Evolutionary conservation across 2,888 invertebrate genomes (phyloP).

Genomic region (Deroplatys truncata): DNA sequence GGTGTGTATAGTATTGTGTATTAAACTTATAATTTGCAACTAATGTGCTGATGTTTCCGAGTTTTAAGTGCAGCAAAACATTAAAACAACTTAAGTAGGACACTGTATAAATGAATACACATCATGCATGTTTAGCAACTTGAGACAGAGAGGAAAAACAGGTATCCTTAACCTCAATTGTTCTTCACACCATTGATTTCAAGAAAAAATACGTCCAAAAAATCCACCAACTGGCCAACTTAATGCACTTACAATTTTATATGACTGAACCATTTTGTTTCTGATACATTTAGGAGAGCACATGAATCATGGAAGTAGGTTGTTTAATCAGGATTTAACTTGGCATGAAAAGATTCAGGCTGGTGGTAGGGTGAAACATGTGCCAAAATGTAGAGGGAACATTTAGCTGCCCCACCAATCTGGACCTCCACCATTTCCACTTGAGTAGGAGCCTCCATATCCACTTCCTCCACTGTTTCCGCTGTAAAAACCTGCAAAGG

Average conservation of each 20-base stretch:
- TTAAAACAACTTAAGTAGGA: background rate
- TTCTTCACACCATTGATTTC: background rate
- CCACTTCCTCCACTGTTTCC: slow-evolving; percentile 49
- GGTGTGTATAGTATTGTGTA: background rate
- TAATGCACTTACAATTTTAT: slow-evolving; percentile 1
- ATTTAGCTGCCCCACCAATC: slow-evolving; percentile 49
- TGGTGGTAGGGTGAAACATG: background rate
- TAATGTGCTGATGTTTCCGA: background rate
- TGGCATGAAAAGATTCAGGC: background rate
- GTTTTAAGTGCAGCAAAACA: background rate
- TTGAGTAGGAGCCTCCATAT: slow-evolving; percentile 46
- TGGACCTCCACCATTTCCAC: slow-evolving; percentile 44
- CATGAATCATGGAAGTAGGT: background rate
- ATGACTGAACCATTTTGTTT: background rate
- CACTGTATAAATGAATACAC: background rate
- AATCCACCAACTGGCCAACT: background rate
- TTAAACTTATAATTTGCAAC: background rate
- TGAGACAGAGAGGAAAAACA: background rate
- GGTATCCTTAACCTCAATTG: background rate
- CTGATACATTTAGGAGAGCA: background rate
- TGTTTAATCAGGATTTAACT: slow-evolving; percentile 4
- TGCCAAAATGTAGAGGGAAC: background rate
- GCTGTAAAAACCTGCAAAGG: slow-evolving; percentile 36
- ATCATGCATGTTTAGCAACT: background rate
- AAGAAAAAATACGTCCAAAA: background rate